Evolutionary conservation across 2,888 invertebrate species (phyloP).

Genomic region (Leptopilina syphax): DNA sequence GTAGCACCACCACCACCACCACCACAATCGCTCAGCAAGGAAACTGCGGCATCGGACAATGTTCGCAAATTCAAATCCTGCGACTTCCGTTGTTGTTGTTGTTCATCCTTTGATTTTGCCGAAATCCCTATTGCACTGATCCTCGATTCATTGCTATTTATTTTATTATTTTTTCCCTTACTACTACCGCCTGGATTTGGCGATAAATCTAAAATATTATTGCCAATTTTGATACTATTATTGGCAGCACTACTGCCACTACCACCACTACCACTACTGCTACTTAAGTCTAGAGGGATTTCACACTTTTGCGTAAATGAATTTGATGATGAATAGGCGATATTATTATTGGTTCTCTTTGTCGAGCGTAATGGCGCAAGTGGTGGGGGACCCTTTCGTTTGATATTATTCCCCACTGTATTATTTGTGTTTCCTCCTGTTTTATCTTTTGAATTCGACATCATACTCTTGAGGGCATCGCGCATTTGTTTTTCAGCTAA

Average conservation of each 20-base stretch:
- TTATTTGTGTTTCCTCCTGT: conserved; percentile 48
- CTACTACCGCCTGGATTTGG: conserved; percentile 51
- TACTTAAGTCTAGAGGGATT: conserved; percentile 68
- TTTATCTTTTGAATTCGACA: conserved; percentile 52
- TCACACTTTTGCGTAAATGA: conserved; percentile 62
- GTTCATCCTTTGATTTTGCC: conserved; percentile 59
- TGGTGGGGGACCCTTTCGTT: conserved; percentile 71
- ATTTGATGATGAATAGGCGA: conserved; percentile 5
- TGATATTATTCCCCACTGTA: conserved; percentile 45
- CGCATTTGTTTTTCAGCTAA: conserved; percentile 72
- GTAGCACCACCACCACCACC: neutral
- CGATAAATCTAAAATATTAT: conserved; percentile 66
- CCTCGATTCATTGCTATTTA: conserved; percentile 14
- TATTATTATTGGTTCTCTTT: conserved; percentile 52
- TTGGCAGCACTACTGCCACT: conserved; percentile 64
- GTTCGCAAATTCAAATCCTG: conserved; percentile 68
- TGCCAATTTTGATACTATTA: conserved; percentile 58
- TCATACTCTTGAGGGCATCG: conserved; percentile 67
- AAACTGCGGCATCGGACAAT: conserved; percentile 70
- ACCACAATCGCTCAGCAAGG: conserved; percentile 58
- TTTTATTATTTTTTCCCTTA: conserved; percentile 20
- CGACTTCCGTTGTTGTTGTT: conserved; percentile 53
- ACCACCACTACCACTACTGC: conserved; percentile 59
- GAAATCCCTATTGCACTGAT: conserved; percentile 7
- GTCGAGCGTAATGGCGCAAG: conserved; percentile 66